Evolutionary conservation across 2,888 invertebrate species (phyloP), one percentile per base, ranked within the genome.

Genomic region (Bedellia somnulentella): DNA sequence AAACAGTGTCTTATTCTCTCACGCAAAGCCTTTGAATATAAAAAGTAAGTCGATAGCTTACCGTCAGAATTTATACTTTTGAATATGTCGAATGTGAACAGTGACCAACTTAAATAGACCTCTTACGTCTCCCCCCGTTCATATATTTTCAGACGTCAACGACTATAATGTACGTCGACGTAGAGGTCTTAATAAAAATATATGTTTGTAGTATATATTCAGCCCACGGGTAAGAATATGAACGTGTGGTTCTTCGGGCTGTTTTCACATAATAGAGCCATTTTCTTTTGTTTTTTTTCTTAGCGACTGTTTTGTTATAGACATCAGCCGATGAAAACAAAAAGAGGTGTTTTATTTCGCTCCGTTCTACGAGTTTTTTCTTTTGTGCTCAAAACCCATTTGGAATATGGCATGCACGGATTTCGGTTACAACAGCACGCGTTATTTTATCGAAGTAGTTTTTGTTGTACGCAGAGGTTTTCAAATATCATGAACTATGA

Each of bases 21-120:
- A 52, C 57, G 53, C 64, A 67, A 62, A 63, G 62, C 57, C 51
- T 48, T 49, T 47, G 70, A 62, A 70, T 71, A 73, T 73, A 75
- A 73, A 73, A 73, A 71, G 64, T 71, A 75, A 75, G 73, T 70
- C 73, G 67, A 75, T 73, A 73, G 73, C 75, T 75, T 73, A 73
- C 70, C 54, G 57, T 43, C 44, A 48, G 57, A 75, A 75, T 75
- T 75, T 75, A 75, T 75, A 71, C 73, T 68, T 71, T 67, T 64
- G 66, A 68, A 67, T 75, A 70, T 70, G 63, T 71, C 61, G 68
- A 73, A 73, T 71, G 70, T 57, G 60, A 51, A 37, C 32, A 34
- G n/a, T 36, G 17, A 42, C 70, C 60, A 54, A 10, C 30, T 1
- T 41, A 42, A 22, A n/a, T n/a, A 35, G 61, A 47, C 3, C 58